Percentiles rank a stretch among this genome's conserved stretches.
phyloP scores from a whole-genome alignment of 2,888 invertebrate genomes.

The Campoplex nolae region DNA sequence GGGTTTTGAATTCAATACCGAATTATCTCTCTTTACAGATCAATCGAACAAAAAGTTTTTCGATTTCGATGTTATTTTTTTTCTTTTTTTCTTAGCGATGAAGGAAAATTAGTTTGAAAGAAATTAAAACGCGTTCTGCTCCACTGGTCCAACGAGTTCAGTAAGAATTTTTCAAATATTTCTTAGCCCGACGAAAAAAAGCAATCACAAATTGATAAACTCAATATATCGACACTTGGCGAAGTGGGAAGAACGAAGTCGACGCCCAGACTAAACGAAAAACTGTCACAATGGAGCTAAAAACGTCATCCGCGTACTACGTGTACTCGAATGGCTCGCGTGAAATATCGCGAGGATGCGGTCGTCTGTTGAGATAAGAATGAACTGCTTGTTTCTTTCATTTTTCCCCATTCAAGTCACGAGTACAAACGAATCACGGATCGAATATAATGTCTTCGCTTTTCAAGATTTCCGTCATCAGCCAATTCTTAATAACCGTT shows the following conservation, averaged over 20 bases:
- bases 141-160: background rate
- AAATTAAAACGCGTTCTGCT: background rate
- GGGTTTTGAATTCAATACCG: background rate
- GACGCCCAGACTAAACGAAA: slow-evolving; percentile 55
- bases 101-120: background rate
- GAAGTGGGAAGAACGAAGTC: slow-evolving; percentile 45
- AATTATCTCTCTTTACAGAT: background rate
- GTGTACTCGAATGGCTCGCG: slow-evolving; percentile 41
- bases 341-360: slow-evolving; percentile 64
- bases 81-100: background rate
- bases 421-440: background rate
- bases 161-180: background rate
- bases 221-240: background rate
- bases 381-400: slow-evolving; percentile 23
- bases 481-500: slow-evolving; percentile 29
- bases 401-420: slow-evolving; percentile 13
- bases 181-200: background rate
- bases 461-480: background rate
- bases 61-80: background rate
- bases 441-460: background rate
- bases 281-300: slow-evolving; percentile 31
- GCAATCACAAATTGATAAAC: slow-evolving; percentile 9
- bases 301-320: slow-evolving; percentile 51
- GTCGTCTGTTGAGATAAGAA: slow-evolving; percentile 67
- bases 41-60: background rate